Base-by-base conservation (phyloP, 2,888 invertebrate species). In the Euproctis similis region DNA sequence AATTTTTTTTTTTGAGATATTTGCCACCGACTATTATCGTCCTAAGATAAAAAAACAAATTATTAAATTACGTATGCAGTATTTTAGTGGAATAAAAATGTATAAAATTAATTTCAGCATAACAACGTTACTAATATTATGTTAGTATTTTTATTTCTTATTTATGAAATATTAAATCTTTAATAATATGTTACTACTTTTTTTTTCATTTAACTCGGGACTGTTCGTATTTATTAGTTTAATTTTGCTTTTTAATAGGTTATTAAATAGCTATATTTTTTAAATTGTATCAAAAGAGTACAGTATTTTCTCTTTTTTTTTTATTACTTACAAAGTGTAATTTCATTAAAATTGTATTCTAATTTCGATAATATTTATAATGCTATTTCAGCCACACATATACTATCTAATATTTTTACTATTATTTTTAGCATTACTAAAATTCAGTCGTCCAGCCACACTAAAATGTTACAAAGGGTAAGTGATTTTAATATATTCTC, bases 391-490 rank as follows among this genome's bases (percentile, higher is more conserved):
- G n/a, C n/a, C n/a, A n/a, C n/a, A n/a, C n/a, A n/a, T n/a, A n/a
- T n/a, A n/a, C n/a, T n/a, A n/a, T n/a, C n/a, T n/a, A 14, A 14
- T 14, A 12, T 2, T 18, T 17, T 1, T 18, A 11, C 2, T 6
- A 2, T 8, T 18, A 24, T 19, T 29, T n/a, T 48, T 41, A 65
- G 73, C 52, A 51, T 25, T 51, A 8, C 30, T 55, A 8, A 50
- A 59, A 24, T 23, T 39, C 11, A 39, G 62, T 20, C 34, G 42
- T 12, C 58, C 60, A 1, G 78, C 75, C 4, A 69, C 48, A 56
- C 49, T 78, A 26, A 54, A 72, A 35, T 78, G 76, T 52, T 78
- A 72, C 36, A 69, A 63, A 31, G 69, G 65, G 78, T 78, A 53
- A 64, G 72, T 21, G 5, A 4, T 14, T 4, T 4, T 14, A 14